Percentiles rank a stretch among this genome's conserved stretches.
Evolutionary conservation across 2,113 vertebrate species (phyloP).

Genomic region (Thamnaconus septentrionalis): DNA sequence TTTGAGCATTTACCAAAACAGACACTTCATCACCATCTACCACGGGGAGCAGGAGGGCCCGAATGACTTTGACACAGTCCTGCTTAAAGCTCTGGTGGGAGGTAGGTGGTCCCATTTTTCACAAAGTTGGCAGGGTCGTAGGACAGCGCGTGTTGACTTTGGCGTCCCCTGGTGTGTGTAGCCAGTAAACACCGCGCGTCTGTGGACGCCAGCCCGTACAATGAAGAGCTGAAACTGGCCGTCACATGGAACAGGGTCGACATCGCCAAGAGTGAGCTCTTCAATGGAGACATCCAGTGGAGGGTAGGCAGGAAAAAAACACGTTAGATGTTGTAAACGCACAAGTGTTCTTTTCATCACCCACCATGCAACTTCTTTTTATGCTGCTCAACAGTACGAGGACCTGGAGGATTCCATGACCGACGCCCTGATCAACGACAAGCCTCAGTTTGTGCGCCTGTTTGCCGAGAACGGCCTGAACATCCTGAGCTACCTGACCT

Average conservation of each 20-base stretch:
- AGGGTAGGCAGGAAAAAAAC: conserved; percentile 66
- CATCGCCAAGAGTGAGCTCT: conserved; percentile 90
- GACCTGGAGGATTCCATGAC: conserved; percentile 85
- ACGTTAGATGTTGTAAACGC: not conserved
- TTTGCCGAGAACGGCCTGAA: conserved; percentile 86
- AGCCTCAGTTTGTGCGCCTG: conserved; percentile 85
- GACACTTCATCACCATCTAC: conserved; percentile 82
- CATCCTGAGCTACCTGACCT: conserved; percentile 82
- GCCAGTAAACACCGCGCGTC: conserved; percentile 73
- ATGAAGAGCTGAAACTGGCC: conserved; percentile 86
- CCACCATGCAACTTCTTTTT: not conserved
- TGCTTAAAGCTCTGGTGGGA: conserved; percentile 83
- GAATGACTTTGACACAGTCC: conserved; percentile 87
- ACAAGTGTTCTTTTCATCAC: not conserved
- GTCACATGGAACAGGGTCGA: conserved; percentile 92
- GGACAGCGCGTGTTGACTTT: not conserved
- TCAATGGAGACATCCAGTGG: conserved; percentile 87
- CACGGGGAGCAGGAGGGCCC: conserved; percentile 80
- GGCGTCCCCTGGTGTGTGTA: conserved; percentile 30
- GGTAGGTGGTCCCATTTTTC: conserved; percentile 62
- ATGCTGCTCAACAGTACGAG: conserved; percentile 51
- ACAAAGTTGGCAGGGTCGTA: too few species aligned
- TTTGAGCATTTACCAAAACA: conserved; percentile 81
- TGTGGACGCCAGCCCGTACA: conserved; percentile 72
- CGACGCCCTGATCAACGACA: conserved; percentile 84